Evolutionary conservation across 2,113 vertebrate genomes (phyloP).

Genomic region (Embiotoca jacksoni): DNA sequence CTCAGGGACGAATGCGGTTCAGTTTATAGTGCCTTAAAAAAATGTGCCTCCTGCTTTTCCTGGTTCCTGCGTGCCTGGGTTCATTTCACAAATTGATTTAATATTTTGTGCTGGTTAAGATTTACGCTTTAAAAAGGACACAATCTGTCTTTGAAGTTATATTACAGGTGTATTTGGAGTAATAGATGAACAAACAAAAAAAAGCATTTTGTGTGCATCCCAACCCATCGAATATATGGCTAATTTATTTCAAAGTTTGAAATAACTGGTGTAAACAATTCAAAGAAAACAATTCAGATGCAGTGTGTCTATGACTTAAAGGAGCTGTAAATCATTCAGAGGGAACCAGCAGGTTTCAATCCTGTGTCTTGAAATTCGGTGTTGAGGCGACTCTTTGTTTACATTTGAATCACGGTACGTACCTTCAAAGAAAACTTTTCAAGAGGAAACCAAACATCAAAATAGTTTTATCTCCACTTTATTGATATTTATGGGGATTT

Average conservation of each 20-base stretch:
- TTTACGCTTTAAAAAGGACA: too few species aligned
- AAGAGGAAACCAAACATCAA: neutral
- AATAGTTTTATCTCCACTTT: neutral
- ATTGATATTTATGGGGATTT: neutral
- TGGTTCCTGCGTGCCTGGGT: neutral
- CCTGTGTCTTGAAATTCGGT: neutral
- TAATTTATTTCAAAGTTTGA: too few species aligned
- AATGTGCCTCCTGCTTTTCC: neutral
- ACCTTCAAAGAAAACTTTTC: neutral
- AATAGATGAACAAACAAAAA: too few species aligned
- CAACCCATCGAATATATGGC: too few species aligned
- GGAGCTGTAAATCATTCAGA: neutral
- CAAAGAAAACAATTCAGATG: too few species aligned
- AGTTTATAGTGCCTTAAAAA: constrained; percentile 20
- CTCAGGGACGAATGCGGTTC: constrained; percentile 15
- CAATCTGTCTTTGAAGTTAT: too few species aligned
- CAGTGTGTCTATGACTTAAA: neutral
- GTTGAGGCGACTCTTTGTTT: too few species aligned
- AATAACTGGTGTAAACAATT: too few species aligned
- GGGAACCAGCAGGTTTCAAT: too few species aligned
- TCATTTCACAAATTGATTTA: constrained; percentile 19
- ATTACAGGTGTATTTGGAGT: too few species aligned
- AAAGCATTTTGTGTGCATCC: too few species aligned
- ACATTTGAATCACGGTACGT: too few species aligned
- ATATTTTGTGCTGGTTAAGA: neutral